Percentiles rank a stretch among this genome's conserved stretches.
These are phyloP conservation scores for Trachurus trachurus DNA, from an alignment of 2,797 vertebrate genomes.

Conservation along the genomic window DNA sequence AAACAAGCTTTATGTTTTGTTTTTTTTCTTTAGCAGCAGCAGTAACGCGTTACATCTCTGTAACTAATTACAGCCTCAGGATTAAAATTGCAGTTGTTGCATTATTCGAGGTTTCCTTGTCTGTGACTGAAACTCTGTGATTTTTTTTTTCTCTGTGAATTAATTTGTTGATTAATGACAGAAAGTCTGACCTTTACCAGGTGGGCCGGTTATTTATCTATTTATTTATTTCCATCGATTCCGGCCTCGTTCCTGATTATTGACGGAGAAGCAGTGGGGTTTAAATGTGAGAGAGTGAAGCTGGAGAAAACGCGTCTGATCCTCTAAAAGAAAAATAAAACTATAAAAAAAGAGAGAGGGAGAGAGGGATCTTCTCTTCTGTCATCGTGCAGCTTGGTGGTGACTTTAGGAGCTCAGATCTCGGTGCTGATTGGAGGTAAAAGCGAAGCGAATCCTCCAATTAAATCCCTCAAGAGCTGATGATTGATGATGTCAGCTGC, in stretches of 20 bases:
- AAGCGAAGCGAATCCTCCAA: constrained; percentile 71
- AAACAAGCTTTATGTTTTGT: too few relatives aligned
- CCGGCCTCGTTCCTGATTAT: constrained; percentile 19
- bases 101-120: constrained; percentile 33
- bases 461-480: constrained; percentile 68
- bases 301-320: neutral
- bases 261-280: constrained; percentile 21
- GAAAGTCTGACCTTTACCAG: constrained; percentile 52
- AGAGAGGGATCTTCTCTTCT: too few relatives aligned
- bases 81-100: constrained; percentile 51
- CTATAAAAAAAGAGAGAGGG: too few relatives aligned
- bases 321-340: neutral
- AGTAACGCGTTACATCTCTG: constrained; percentile 51
- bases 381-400: too few relatives aligned
- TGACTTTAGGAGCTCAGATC: neutral
- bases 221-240: constrained; percentile 35
- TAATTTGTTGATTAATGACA: constrained; percentile 70
- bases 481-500: constrained; percentile 87
- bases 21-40: neutral
- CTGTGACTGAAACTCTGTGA: constrained; percentile 14
- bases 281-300: constrained; percentile 2
- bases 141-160: neutral
- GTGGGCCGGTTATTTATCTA: constrained; percentile 18
- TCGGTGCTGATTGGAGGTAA: constrained; percentile 49
- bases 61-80: constrained; percentile 47